Evolutionary conservation across 35 echinoderm and acorn worm species (phyloP), one percentile per base, ranked within the genome.

Genomic region (Ptychodera flava): DNA sequence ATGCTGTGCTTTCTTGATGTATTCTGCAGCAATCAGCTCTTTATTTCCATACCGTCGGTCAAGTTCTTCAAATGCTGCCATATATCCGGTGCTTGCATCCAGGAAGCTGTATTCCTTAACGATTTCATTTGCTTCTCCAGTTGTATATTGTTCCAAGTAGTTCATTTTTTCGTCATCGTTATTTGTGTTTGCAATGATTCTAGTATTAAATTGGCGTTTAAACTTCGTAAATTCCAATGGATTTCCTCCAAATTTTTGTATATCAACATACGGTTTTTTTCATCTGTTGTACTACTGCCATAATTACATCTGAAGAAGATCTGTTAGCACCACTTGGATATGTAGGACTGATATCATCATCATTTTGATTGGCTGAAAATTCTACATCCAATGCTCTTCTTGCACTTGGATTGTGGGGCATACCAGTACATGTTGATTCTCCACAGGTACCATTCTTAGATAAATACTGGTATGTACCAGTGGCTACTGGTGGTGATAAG

Each of bases 1-100:
- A 91, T 32, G 28, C 80, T 83, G 80, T 84, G 30, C 87, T 87
- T 78, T 91, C 80, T 77, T 87, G 27, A 78, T 29, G n/a, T 27
- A 88, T 76, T 27, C 37, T 28, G n/a, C 37, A 6, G 85, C 85
- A 16, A 86, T 86, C 16, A 77, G 34, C 10, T 77, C 31, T 30
- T 30, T n/a, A 31, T 53, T 31, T 31, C 85, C 84, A 86, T 81
- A 81, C 35, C 35, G 33, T 28, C 30, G 1, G 14, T 81, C 35
- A 16, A 81, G 28, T 81, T 32, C 80, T 33, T 81, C 1, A 34
- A 81, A 34, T 1, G 80, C 80, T 28, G 80, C 80, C 2, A 34
- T 31, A 32, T 81, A 81, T 31, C 31, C 80, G 1, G 35, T 34
- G 12, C 35, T 28, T 34, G 80, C 80, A 1, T 81, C 80, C 28